phyloP scores from a whole-genome alignment of 2,113 vertebrate genomes.

The Oreochromis spilurus region DNA sequence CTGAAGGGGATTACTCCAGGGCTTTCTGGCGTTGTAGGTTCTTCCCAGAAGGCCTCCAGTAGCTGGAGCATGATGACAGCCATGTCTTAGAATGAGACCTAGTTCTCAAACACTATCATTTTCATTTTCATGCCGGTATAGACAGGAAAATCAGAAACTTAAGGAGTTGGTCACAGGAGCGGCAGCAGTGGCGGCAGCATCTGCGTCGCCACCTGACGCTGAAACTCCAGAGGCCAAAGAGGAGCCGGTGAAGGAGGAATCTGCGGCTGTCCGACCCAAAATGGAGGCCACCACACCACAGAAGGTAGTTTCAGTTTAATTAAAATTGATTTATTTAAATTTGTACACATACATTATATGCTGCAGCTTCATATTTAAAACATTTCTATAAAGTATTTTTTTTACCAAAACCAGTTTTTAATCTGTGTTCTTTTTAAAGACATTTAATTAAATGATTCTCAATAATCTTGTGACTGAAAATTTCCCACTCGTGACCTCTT shows the following conservation, averaged over 20 bases:
- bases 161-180: slow-evolving; percentile 82
- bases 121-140: slow-evolving; percentile 43
- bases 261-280: slow-evolving; percentile 59
- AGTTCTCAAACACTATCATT: slow-evolving; percentile 3
- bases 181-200: slow-evolving; percentile 27
- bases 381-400: neutral
- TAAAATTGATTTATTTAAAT: neutral
- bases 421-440: neutral
- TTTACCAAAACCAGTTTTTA: neutral
- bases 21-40: slow-evolving; percentile 48
- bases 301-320: slow-evolving; percentile 73
- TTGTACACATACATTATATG: neutral
- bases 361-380: neutral
- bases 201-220: slow-evolving; percentile 39
- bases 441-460: neutral
- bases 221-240: slow-evolving; percentile 70
- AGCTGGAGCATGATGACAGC: neutral
- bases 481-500: neutral
- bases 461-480: neutral
- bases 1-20: neutral
- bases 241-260: slow-evolving; percentile 61
- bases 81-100: neutral
- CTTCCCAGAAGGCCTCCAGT: slow-evolving; percentile 54
- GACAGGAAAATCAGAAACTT: slow-evolving; percentile 90
- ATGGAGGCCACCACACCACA: slow-evolving; percentile 72